Evolutionary conservation across 1,140 invertebrate species (phyloP).

Genomic region (Cecropterus lyciades): DNA sequence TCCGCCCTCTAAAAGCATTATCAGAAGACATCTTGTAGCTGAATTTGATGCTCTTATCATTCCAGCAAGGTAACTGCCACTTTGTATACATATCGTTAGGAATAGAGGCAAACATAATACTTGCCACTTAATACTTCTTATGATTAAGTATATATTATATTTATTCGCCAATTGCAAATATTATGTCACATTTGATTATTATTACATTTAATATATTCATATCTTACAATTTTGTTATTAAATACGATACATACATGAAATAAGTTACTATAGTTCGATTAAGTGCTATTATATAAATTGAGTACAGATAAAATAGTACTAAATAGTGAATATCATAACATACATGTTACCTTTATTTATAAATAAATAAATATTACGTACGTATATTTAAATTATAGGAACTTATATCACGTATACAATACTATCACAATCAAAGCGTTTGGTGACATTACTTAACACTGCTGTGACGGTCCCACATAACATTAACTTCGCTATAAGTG

Average conservation of each 20-base stretch:
- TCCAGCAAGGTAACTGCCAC: conserved; percentile 92
- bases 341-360: no score
- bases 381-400: neutral
- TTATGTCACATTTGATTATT: conserved; percentile 12
- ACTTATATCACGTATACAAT: conserved; percentile 29
- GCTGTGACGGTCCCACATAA: conserved; percentile 28
- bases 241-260: conserved; percentile 26
- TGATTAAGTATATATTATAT: neutral
- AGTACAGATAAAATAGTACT: no score
- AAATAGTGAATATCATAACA: no score
- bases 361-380: no score
- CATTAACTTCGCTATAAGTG: conserved; percentile 23
- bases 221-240: conserved; percentile 2
- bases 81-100: conserved; percentile 24
- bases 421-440: conserved; percentile 26
- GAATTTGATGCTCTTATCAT: conserved; percentile 95
- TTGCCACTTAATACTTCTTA: neutral
- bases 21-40: conserved; percentile 94
- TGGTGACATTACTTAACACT: conserved; percentile 30
- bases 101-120: conserved; percentile 31
- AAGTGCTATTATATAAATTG: no score
- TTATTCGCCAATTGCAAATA: conserved; percentile 24
- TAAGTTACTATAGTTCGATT: conserved; percentile 22
- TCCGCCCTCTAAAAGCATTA: conserved; percentile 96
- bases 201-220: conserved; percentile 13